Evolutionary conservation across 2,888 invertebrate species (phyloP).

Genomic region (Gandaritis pyraliata): DNA sequence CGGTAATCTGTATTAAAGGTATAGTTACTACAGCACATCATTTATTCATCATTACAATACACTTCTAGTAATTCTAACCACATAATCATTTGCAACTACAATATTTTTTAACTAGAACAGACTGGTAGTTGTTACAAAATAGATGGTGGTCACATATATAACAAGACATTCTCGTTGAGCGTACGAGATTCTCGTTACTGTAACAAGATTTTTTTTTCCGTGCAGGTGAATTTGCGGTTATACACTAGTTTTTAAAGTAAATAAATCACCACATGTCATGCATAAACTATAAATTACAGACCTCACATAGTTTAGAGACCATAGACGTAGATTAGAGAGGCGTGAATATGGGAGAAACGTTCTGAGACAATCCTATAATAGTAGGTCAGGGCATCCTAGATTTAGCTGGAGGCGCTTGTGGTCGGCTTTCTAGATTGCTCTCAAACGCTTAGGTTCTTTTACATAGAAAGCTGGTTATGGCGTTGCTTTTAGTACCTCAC

Average conservation of each 20-base stretch:
- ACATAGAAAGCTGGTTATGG: constrained; percentile 17
- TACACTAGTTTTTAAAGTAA: constrained; percentile 65
- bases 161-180: no score
- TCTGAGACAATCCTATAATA: constrained; percentile 75
- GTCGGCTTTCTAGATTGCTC: constrained; percentile 53
- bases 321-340: constrained; percentile 31
- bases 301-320: constrained; percentile 42
- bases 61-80: no score
- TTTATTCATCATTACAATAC: no score
- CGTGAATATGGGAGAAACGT: constrained; percentile 68
- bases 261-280: constrained; percentile 71
- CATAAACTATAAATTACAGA: constrained; percentile 73
- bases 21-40: no score
- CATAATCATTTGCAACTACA: no score
- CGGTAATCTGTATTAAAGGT: no score
- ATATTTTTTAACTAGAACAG: no score
- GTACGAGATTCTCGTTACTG: no score
- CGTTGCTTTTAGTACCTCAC: neutral
- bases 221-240: constrained; percentile 2
- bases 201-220: no score
- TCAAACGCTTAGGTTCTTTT: constrained; percentile 44
- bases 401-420: constrained; percentile 58
- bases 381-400: constrained; percentile 66
- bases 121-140: no score
- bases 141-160: no score